phyloP scores from a whole-genome alignment of 2,888 invertebrate species.

The Tupiocoris notatus region DNA sequence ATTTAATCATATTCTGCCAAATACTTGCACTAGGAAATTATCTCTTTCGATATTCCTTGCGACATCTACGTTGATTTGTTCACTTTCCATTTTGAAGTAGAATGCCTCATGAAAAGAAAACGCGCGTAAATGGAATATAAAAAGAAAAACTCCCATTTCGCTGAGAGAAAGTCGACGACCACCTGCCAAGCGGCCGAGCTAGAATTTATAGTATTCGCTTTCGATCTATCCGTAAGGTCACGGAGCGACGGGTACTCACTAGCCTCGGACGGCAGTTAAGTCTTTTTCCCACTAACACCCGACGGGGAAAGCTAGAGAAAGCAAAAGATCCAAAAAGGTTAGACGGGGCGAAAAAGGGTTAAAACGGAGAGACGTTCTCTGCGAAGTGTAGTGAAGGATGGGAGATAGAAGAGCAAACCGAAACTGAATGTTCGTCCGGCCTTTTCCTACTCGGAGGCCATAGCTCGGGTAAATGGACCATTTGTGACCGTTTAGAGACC shows the following conservation, averaged over 20 bases:
- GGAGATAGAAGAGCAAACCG: constrained; percentile 15
- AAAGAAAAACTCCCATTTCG: background rate
- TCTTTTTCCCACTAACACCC: background rate
- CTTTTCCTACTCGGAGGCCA: constrained; percentile 2
- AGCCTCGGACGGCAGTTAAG: constrained; percentile 9
- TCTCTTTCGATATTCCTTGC: no score
- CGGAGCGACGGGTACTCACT: background rate
- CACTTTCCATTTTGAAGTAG: no score
- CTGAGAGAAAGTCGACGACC: background rate
- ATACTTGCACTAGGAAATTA: no score
- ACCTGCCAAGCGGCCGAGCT: background rate
- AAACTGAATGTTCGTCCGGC: constrained; percentile 21
- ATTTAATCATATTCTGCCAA: no score
- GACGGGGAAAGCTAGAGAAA: constrained; percentile 1
- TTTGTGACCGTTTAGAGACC: constrained; percentile 32
- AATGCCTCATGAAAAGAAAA: constrained; percentile 28
- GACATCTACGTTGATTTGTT: no score
- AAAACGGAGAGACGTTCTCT: background rate
- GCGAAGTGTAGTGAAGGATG: constrained; percentile 10
- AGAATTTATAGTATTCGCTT: constrained; percentile 14
- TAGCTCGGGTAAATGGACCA: constrained; percentile 36
- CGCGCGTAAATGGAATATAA: constrained; percentile 2
- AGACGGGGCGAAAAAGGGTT: background rate
- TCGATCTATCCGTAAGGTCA: constrained; percentile 19
- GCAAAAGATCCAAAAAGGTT: background rate